Conservation (phyloP, 1,140 invertebrate genomes). For the Bicyclus anynana region DNA sequence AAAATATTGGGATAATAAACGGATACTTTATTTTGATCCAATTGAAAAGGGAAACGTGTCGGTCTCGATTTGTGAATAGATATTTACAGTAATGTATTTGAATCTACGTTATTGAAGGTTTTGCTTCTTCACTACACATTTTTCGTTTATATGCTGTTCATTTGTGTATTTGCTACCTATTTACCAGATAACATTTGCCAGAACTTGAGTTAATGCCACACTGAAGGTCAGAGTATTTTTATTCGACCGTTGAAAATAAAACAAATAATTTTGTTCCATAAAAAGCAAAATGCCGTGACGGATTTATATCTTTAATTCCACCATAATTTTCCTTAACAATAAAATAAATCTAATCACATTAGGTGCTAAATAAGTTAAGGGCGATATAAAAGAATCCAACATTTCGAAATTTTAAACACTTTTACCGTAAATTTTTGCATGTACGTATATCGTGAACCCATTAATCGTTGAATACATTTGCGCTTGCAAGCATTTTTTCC, state of each 20-base stretch:
- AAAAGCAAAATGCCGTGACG: background rate
- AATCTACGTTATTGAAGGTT: too few relatives aligned
- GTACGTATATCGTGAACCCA: slow-evolving; percentile 16
- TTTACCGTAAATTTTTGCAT: too few relatives aligned
- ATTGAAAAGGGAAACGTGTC: background rate
- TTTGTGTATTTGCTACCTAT: too few relatives aligned
- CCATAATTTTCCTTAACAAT: background rate
- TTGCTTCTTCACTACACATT: too few relatives aligned
- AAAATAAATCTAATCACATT: background rate
- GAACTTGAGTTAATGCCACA: too few relatives aligned
- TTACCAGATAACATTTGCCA: too few relatives aligned
- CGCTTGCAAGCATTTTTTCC: slow-evolving; percentile 36
- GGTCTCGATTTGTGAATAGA: background rate
- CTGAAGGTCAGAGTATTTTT: too few relatives aligned
- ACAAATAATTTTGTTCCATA: background rate
- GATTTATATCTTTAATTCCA: background rate
- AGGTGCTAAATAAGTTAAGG: too few relatives aligned
- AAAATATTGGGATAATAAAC: slow-evolving; percentile 3
- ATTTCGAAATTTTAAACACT: too few relatives aligned
- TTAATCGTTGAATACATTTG: slow-evolving; percentile 1
- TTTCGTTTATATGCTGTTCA: too few relatives aligned
- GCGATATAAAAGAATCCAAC: too few relatives aligned
- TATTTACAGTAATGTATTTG: background rate
- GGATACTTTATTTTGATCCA: slow-evolving; percentile 1
- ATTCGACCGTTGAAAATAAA: too few relatives aligned